Percentiles rank a stretch among this genome's conserved stretches.
Evolutionary conservation across 1,140 invertebrate species (phyloP).

Genomic region (Euglossa dilemma): DNA sequence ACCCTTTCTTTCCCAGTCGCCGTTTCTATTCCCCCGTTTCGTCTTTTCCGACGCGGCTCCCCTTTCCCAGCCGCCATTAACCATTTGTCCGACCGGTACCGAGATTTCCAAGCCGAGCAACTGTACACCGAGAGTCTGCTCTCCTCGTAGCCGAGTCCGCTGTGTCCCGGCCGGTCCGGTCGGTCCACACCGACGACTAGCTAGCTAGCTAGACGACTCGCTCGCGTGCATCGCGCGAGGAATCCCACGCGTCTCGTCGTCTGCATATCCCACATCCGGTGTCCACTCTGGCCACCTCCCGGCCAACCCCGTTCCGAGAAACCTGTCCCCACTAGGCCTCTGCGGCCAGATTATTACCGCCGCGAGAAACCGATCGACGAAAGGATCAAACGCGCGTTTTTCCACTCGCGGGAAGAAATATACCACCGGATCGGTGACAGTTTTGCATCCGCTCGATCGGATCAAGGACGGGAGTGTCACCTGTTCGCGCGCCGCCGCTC

Average conservation of each 20-base stretch:
- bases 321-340: constrained; percentile 64
- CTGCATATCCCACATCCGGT: constrained; percentile 74
- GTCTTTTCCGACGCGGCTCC: not conserved
- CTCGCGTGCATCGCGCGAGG: constrained; percentile 52
- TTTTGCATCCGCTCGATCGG: not conserved
- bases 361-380: constrained; percentile 56
- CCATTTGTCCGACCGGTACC: not conserved
- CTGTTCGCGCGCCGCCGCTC: too few relatives aligned
- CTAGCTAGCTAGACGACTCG: too few relatives aligned
- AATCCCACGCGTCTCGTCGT: constrained; percentile 76
- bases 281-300: constrained; percentile 51
- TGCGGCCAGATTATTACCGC: constrained; percentile 43
- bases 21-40: not conserved
- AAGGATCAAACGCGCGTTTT: constrained; percentile 25
- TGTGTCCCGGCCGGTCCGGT: constrained; percentile 11
- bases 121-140: not conserved
- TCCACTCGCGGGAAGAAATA: not conserved
- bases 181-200: constrained; percentile 1
- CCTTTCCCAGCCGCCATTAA: not conserved
- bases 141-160: constrained; percentile 3
- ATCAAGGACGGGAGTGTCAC: not conserved
- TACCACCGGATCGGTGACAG: not conserved
- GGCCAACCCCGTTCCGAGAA: constrained; percentile 50
- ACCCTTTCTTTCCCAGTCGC: not conserved
- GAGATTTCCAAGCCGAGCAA: constrained; percentile 6